Conservation (phyloP, 2,888 invertebrate genomes). For the Aplocera efformata region DNA sequence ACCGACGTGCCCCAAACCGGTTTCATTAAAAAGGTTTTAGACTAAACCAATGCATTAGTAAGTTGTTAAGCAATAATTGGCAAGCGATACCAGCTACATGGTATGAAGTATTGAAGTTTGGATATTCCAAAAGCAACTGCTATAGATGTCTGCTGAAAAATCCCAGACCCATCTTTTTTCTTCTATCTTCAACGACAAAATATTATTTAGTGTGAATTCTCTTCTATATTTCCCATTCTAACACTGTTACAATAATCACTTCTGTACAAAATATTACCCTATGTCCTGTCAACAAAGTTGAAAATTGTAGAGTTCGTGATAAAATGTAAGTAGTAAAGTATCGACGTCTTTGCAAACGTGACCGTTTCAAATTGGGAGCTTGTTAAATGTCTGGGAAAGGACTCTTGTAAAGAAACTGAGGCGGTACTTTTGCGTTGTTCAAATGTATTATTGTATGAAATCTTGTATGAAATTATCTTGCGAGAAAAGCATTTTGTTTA, state of each 20-base stretch:
- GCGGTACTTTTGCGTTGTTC: slow-evolving; percentile 21
- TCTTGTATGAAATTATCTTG: slow-evolving; percentile 9
- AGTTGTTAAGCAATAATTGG: no score
- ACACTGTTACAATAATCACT: not conserved
- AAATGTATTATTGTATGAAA: slow-evolving; percentile 15
- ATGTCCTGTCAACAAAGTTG: not conserved
- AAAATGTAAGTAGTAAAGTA: slow-evolving; percentile 1
- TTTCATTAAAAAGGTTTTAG: no score
- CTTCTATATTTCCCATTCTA: no score
- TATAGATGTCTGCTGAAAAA: no score
- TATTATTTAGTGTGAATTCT: no score
- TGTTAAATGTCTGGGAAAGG: slow-evolving; percentile 31
- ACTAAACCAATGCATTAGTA: no score
- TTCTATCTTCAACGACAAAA: no score
- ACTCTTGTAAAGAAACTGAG: slow-evolving; percentile 10
- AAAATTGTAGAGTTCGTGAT: not conserved
- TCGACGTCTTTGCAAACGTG: slow-evolving; percentile 25
- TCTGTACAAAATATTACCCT: not conserved
- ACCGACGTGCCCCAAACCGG: no score
- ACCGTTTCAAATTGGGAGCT: slow-evolving; percentile 33
- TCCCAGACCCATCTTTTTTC: no score
- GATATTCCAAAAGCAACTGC: no score
- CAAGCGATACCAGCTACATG: no score
- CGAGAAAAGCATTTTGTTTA: not conserved
- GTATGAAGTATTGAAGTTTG: no score